Percentiles rank a stretch among this genome's conserved stretches.
Conservation (phyloP, 92 coral and sea anemone species). For the Porites lobata region DNA sequence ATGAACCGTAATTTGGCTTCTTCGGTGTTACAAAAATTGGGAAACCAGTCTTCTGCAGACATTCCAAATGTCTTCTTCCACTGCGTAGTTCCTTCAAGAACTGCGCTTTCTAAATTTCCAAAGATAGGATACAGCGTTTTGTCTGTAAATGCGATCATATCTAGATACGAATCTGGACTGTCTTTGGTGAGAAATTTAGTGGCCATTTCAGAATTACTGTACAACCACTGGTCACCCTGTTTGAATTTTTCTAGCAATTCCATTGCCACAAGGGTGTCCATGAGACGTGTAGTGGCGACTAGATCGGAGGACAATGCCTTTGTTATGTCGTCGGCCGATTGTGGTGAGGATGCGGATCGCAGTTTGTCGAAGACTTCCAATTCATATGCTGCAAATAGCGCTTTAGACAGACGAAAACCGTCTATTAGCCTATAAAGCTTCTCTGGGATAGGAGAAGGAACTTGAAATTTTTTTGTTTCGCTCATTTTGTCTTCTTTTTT, state of each 20-base stretch:
- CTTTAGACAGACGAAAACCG: slow-evolving; percentile 34
- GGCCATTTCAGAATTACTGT: neutral
- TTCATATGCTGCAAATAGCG: slow-evolving; percentile 39
- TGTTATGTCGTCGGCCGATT: slow-evolving; percentile 19
- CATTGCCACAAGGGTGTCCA: slow-evolving; percentile 26
- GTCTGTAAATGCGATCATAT: neutral
- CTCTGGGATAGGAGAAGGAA: slow-evolving; percentile 14
- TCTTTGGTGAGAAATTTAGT: neutral
- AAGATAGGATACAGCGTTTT: neutral
- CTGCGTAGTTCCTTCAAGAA: neutral
- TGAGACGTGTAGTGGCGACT: slow-evolving; percentile 35
- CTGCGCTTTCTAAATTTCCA: neutral
- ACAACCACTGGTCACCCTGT: neutral
- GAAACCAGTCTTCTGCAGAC: neutral
- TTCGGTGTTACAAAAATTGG: neutral
- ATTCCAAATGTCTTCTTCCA: neutral
- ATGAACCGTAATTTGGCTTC: neutral
- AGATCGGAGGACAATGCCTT: slow-evolving; percentile 11
- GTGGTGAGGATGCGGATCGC: slow-evolving; percentile 4
- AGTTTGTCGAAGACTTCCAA: slow-evolving; percentile 16
- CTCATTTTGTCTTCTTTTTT: too few species aligned
- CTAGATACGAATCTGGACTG: neutral
- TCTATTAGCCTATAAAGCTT: slow-evolving; percentile 14
- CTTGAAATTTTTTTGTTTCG: too few species aligned
- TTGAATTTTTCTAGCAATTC: slow-evolving; percentile 14